Base-by-base conservation (phyloP, 2,113 vertebrate genomes). In the Siphamia tubifer region DNA sequence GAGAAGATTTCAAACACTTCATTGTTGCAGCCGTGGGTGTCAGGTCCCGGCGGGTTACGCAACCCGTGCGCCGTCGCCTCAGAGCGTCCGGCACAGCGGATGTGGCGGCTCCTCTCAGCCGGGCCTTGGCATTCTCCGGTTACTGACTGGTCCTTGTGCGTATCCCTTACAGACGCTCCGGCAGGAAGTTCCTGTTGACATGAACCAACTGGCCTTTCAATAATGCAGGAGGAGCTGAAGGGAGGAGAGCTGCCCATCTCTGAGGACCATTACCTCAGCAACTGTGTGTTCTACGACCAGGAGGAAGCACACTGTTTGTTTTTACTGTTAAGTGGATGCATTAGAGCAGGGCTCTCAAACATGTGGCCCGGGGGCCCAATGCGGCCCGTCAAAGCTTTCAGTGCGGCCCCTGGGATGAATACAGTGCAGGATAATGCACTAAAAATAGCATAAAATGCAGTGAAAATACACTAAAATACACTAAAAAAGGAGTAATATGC, bases 161-260 rank as follows among this genome's bases (percentile, higher is more conserved):
- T 78, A 79, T 87, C 83, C 34, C 79, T 83, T 87, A 82, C 80
- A 83, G 75, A 77, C 47, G 79, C 68, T 68, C 53, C 61, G 74
- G 76, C 77, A 88, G 88, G 86, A 87, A 88, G 86, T 78, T 85
- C 81, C 86, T 77, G 80, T 85, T 83, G 84, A 85, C 88, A 88
- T 82, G 82, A 82, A 79, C 83, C 75, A 86, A 82, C 83, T 68
- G 55, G 79, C 64, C 75, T 77, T 83, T 87, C 81, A 89, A 89
- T 89, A 84, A 89, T 89, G 78, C 79, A 88, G 70, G 40, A 77
- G 77, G 56, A 78, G 79, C 73, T 78, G 58, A 64, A 48, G 70
- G 60, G 68, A 79, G 68, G 35, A 56, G 17, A 57, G 45, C 69
- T 65, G 63, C 23, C 13, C 56, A 62, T 75, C 68, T 77, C 70